Base-by-base conservation (phyloP, 2,888 invertebrate genomes). In the Caenorhabditis wallacei region DNA sequence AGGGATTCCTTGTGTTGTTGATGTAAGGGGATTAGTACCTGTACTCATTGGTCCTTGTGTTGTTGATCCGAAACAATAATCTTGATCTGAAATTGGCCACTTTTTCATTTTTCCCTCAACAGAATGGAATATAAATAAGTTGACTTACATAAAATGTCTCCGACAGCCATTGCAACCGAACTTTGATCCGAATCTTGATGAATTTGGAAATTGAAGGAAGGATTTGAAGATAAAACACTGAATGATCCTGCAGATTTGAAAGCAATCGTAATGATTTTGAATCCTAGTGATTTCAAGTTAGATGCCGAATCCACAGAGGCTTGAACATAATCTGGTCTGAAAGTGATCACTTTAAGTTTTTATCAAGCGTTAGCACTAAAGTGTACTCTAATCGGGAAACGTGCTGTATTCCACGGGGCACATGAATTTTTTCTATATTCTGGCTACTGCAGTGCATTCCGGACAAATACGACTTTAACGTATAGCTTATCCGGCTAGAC, bases 261-360 rank as follows among this genome's bases (percentile, higher is more conserved):
- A 0, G 75, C 75, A 18, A 81, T 46, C 13, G 81, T 81, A n/a
- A 70, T 57, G 5, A 81, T 57, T 3, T 64, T 22, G 64, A 64
- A 81, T 11, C 81, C 81, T 0, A 48, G 75, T 20, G 11, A 13
- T 24, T 68, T 69, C 8, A 81, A 46, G 7, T 30, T 56, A 1
- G 2, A 20, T 1, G 81, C 75, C 30, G 81, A 81, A 11, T 8
- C 37, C 10, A 61, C 26, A 1, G 81, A 46, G n/a, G n/a, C 26
- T n/a, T 20, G 40, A 8, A 70, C 74, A 30, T 46, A 53, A 5
- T 2, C 20, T 0, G 10, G 70, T 3, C 61, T 70, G n/a, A n/a
- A n/a, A n/a, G n/a, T n/a, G n/a, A n/a, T n/a, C 30, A 30, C 4
- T 8, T 30, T 30, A 5, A 30, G 30, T 30, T 30, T 30, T 30